Conservation (phyloP, 1,140 invertebrate species). For the Drosophila saltans region DNA sequence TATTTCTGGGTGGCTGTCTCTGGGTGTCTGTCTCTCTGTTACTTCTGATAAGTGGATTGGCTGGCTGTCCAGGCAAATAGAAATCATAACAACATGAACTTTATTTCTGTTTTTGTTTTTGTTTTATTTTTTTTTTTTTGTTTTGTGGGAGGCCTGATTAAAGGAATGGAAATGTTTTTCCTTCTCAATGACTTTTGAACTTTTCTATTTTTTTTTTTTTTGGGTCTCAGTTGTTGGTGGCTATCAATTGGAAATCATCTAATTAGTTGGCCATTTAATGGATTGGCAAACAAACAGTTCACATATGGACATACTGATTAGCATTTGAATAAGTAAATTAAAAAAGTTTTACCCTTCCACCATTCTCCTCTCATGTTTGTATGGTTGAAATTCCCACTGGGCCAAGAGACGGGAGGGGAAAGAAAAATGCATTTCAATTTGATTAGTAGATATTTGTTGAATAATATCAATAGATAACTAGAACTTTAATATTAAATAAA, state of each 20-base stretch:
- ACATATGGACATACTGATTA: conserved; percentile 25
- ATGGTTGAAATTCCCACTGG: not conserved
- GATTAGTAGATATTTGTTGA: conserved; percentile 2
- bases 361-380: not conserved
- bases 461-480: conserved; percentile 10
- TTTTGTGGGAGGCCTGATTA: not conserved
- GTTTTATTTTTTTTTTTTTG: conserved; percentile 21
- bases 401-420: not conserved
- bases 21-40: conserved; percentile 10
- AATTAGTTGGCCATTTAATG: conserved; percentile 67
- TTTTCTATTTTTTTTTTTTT: conserved; percentile 26
- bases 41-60: conserved; percentile 58
- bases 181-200: conserved; percentile 52
- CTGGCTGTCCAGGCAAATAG: conserved; percentile 50
- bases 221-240: not conserved
- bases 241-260: conserved; percentile 44
- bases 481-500: not conserved
- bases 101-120: conserved; percentile 32
- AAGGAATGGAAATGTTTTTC: conserved; percentile 27
- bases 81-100: conserved; percentile 58
- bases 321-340: conserved; percentile 44
- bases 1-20: conserved; percentile 17
- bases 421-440: conserved; percentile 15
- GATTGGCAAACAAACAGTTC: conserved; percentile 63
- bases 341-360: conserved; percentile 10